phyloP scores from a whole-genome alignment of 2,113 vertebrate genomes.

The Lota lota region DNA sequence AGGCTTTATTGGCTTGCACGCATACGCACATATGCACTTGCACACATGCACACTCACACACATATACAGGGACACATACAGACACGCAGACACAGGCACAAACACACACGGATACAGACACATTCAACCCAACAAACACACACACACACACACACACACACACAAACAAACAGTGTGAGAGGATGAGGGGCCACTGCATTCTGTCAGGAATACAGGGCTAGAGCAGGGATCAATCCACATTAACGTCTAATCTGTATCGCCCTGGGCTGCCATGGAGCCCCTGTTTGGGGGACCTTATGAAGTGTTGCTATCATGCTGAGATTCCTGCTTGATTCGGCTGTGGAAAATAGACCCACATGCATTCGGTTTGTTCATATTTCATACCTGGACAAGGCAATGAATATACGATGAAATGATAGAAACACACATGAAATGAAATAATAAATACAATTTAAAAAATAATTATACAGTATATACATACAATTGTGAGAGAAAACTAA shows the following conservation, averaged over 20 bases:
- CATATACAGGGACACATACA: neutral
- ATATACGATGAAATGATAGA: neutral
- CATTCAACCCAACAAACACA: neutral
- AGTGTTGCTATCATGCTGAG: conserved; percentile 61
- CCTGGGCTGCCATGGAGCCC: conserved; percentile 24
- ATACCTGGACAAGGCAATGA: neutral
- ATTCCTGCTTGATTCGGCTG: conserved; percentile 35
- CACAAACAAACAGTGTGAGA: conserved; percentile 13
- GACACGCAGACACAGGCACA: no score
- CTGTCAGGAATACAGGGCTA: neutral
- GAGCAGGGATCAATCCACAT: conserved; percentile 48
- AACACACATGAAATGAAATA: neutral
- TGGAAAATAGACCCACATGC: conserved; percentile 5
- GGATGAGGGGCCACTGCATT: neutral
- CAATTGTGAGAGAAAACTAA: no score
- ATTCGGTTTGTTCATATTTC: no score
- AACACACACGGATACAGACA: no score
- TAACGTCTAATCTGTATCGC: conserved; percentile 47
- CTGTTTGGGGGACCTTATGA: conserved; percentile 59
- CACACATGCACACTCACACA: neutral
- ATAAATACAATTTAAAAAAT: no score
- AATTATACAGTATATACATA: no score
- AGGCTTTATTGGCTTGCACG: neutral
- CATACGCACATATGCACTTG: neutral
- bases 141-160: conserved; percentile 1